Base-by-base conservation (phyloP, 2,888 invertebrate species). In the Apodemia mormo region DNA sequence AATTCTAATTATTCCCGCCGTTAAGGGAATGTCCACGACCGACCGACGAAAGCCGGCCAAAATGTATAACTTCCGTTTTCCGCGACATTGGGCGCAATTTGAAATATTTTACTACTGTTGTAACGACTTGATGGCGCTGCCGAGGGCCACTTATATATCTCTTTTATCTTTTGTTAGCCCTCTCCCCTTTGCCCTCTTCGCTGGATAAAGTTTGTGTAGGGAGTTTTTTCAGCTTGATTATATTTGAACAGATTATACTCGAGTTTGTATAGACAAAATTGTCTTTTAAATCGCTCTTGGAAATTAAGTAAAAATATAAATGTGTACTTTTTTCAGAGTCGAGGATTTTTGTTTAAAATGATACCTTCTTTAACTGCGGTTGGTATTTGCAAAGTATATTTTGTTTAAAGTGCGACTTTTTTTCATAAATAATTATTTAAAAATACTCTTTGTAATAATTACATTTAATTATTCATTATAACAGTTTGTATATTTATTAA, bases 101-200 rank as follows among this genome's bases (percentile, higher is more conserved):
- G 94, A 94, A 93, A 93, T 93, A 94, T 93, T 91, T 92, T 90
- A 93, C 87, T 91, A 86, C 86, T 87, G 84, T 92, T 93, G 90
- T 93, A 93, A 94, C 92, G 94, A 93, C 92, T 91, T 91, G 92
- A 92, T 93, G 90, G 91, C 87, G 85, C 86, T 88, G 89, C 88
- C 85, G 88, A 90, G 91, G 91, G 91, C 92, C 89, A 92, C 92
- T 93, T 92, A 91, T 92, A 92, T 92, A 91, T 93, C 90, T 79
- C 90, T 90, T 92, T 92, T 92, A 93, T 93, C 92, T 92, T 88
- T 90, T 88, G 88, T 87, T 86, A 82, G 86, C 86, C 85, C 84
- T 86, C 83, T 85, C 85, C 90, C 88, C 85, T 85, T 84, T 84
- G 86, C 88, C 90, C 89, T 87, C 82, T 61, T 33, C 73, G 79